Evolutionary conservation across 2,113 vertebrate genomes (phyloP), one percentile per base, ranked within the genome.

Genomic region (Oncorhynchus nerka): DNA sequence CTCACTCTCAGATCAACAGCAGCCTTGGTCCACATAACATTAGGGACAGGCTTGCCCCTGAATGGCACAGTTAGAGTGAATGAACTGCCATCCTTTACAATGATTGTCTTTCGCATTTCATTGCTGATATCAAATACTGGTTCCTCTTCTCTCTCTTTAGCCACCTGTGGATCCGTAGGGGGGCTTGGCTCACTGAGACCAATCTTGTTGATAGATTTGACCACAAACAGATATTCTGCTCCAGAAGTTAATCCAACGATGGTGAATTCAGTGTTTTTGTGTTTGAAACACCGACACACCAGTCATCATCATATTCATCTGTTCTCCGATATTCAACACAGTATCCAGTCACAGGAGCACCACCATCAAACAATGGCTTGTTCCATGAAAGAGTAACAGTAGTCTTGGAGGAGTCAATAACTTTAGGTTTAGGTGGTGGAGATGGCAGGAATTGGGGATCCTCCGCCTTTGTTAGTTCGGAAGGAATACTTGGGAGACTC

Each of bases 301-400:
- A 99, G 81, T 99, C 96, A 69, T 96, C 96, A 89, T 99, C 51
- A 19, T 55, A 19, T 55, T 55, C 97, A 73, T 92, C 90, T 71
- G 92, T 92, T 85, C 86, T 94, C 83, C 96, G 97, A 88, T 97
- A 99, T 89, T 99, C 96, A 19, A 99, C 94, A 76, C 92, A 92
- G 86, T 99, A 99, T 79, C 96, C 97, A 6, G 94, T 99, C 84
- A 99, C 90, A 81, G 96, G 94, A 75, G 97, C 88, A 65, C 98
- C 98, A 82, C 98, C 98, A 89, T 99, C 98, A 92, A 98, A 99
- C 5, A 99, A 80, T 70, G 98, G 97, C 76, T 96, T 99, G 82
- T 94, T 94, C 98, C 98, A 99, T 66, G 92, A 79, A 74, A 97
- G 89, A 74, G 97, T 97, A 77, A 94, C 91, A 59, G 92, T 95